Base-by-base conservation (phyloP, 2,888 invertebrate genomes). In the Scelioninae gen. 1 region DNA sequence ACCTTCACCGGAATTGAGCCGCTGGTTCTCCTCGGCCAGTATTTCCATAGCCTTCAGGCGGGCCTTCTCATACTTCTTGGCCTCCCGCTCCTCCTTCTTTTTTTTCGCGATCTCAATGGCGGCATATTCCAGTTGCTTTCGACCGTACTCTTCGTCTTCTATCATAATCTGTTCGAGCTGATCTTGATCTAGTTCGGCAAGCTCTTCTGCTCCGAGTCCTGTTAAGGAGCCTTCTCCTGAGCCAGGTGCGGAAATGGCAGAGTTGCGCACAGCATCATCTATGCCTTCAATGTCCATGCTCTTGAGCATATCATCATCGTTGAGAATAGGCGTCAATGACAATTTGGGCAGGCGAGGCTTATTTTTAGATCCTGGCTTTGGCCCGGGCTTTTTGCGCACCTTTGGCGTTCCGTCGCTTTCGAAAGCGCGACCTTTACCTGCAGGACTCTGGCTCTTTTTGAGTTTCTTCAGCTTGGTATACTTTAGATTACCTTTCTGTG, bases 131-230 rank as follows among this genome's bases (percentile, higher is more conserved):
- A 94, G 87, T 85, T 94, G 94, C 13, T 94, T 93, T 38, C 94
- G 93, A 0, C 94, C 94, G 53, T 93, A 94, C 82, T 94, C 94
- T 87, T 95, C 95, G 58, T 94, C 94, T 84, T 94, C 94, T 91
- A 95, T 94, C 94, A 95, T 94, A 87, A 94, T 94, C 65, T 91
- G 91, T 45, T 91, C 91, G 23, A 92, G 80, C 40, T 92, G 91
- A 34, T 92, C 92, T 5, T 92, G 92, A 53, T 92, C 92, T 8
- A 92, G 83, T 0, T 91, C 92, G 10, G 89, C 91, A 9, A 92
- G 85, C 43, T 91, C 92, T 0, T 88, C 89, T 1, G 92, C 85
- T 0, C 90, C 91, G 0, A 92, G 85, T 23, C 91, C 90, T 0
- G 90, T 88, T 10, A 92, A 77, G 0, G 91, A 86, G 43, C 90